These are phyloP conservation scores for Cheilosia variabilis DNA, from an alignment of 2,888 invertebrate species.

Conservation along the genomic window DNA sequence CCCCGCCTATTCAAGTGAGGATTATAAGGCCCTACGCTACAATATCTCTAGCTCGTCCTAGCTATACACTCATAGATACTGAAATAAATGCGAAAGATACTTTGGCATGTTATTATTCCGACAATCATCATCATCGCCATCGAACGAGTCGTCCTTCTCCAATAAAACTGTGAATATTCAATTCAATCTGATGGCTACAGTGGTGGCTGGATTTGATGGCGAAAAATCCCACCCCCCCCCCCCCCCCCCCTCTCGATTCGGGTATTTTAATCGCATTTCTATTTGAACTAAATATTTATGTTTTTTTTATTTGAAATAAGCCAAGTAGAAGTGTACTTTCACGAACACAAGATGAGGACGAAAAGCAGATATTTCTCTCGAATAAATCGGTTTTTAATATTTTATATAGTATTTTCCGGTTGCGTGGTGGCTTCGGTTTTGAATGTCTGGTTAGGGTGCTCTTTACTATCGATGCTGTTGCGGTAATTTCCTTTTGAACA, in stretches of 20 bases:
- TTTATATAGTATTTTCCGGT: conserved; percentile 40
- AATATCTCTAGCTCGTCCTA: neutral
- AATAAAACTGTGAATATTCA: conserved; percentile 21
- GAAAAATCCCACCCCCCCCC: neutral
- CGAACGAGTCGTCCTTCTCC: neutral
- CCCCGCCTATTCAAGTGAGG: conserved; percentile 31
- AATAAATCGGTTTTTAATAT: conserved; percentile 64
- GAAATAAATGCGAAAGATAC: conserved; percentile 19
- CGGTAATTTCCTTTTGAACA: conserved; percentile 16
- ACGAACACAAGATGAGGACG: neutral
- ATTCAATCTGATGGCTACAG: conserved; percentile 20
- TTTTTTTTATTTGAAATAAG: conserved; percentile 19
- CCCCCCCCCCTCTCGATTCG: neutral
- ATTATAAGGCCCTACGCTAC: neutral
- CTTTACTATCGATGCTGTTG: conserved; percentile 13
- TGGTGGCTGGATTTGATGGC: conserved; percentile 1
- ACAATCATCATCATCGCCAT: conserved; percentile 23
- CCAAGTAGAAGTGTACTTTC: neutral
- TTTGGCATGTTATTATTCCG: conserved; percentile 30
- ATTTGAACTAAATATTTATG: conserved; percentile 55
- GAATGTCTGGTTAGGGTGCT: conserved; percentile 28
- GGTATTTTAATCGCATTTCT: conserved; percentile 41
- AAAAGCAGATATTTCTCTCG: neutral
- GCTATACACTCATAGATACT: conserved; percentile 10
- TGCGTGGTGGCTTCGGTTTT: conserved; percentile 28